Percentiles rank a stretch among this genome's conserved stretches.
These are phyloP conservation scores for Salvelinus namaycush DNA, from an alignment of 2,113 vertebrate species.

Conservation along the genomic window DNA sequence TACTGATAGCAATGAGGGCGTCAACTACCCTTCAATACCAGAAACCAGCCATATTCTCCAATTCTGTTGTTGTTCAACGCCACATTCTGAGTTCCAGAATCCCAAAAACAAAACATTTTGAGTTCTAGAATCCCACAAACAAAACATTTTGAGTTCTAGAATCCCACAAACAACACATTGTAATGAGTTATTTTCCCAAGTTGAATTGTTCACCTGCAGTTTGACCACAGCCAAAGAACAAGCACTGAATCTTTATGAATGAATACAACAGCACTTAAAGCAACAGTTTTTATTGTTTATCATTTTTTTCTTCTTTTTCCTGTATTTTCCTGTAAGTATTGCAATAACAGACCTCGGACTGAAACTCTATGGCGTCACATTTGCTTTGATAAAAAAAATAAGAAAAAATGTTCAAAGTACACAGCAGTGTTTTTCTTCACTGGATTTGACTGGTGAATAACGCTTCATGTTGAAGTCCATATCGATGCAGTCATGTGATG, in stretches of 20 bases:
- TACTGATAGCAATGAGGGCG: too few relatives aligned
- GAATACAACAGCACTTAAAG: conserved; percentile 94
- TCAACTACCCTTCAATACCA: too few relatives aligned
- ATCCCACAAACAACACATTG: conserved; percentile 20
- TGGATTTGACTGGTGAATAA: conserved; percentile 30
- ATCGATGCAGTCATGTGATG: too few relatives aligned
- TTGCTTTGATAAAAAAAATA: conserved; percentile 75
- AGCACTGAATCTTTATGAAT: conserved; percentile 85
- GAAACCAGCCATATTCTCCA: too few relatives aligned
- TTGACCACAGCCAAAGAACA: conserved; percentile 91
- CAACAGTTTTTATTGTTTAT: conserved; percentile 76
- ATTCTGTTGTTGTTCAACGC: too few relatives aligned
- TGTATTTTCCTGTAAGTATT: conserved; percentile 87
- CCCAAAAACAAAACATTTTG: not conserved
- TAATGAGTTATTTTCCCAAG: conserved; percentile 66
- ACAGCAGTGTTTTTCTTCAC: conserved; percentile 75
- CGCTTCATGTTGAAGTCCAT: conserved; percentile 3
- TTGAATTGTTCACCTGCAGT: conserved; percentile 89
- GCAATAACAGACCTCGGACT: conserved; percentile 90
- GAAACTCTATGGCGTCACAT: conserved; percentile 90
- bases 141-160: not conserved
- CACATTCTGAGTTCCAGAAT: too few relatives aligned
- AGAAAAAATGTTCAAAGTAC: conserved; percentile 64
- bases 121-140: too few relatives aligned
- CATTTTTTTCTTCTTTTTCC: conserved; percentile 46